Conservation (phyloP, 2,797 vertebrate species). For the Myotis vivesi region DNA sequence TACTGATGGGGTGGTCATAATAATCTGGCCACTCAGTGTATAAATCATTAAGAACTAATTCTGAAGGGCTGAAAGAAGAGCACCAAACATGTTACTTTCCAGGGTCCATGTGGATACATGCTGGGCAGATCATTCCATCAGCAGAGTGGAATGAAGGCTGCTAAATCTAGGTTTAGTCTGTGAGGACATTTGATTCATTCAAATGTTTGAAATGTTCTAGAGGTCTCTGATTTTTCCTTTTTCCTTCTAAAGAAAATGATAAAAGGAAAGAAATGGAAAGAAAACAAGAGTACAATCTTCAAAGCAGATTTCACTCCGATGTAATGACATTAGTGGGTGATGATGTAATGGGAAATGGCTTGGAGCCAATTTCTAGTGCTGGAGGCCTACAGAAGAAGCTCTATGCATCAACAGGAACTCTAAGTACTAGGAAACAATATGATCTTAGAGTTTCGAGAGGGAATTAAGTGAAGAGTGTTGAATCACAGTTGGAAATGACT, state of each 20-base stretch:
- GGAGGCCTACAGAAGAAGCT: constrained; percentile 42
- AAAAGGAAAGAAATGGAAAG: neutral
- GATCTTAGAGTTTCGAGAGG: constrained; percentile 46
- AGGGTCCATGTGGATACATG: neutral
- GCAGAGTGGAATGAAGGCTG: neutral
- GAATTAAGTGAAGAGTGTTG: constrained; percentile 48
- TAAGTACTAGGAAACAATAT: constrained; percentile 47
- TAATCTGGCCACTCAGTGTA: too few species aligned
- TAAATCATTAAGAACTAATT: constrained; percentile 27
- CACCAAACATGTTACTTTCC: neutral
- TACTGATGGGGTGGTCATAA: too few species aligned
- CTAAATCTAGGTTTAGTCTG: neutral
- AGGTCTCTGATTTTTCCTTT: neutral
- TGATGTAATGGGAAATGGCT: constrained; percentile 66
- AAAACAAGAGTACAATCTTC: constrained; percentile 37
- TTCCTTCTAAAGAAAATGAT: neutral
- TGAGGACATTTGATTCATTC: neutral
- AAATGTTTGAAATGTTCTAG: constrained; percentile 13
- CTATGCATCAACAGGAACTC: constrained; percentile 55
- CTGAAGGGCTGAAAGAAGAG: constrained; percentile 22
- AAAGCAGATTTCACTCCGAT: constrained; percentile 39
- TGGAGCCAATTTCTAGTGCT: constrained; percentile 46
- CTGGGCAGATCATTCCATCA: neutral
- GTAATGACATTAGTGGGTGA: neutral
- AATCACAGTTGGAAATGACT: constrained; percentile 26